phyloP scores from a whole-genome alignment of 1,140 invertebrate species.

The Zaprionus vittiger region DNA sequence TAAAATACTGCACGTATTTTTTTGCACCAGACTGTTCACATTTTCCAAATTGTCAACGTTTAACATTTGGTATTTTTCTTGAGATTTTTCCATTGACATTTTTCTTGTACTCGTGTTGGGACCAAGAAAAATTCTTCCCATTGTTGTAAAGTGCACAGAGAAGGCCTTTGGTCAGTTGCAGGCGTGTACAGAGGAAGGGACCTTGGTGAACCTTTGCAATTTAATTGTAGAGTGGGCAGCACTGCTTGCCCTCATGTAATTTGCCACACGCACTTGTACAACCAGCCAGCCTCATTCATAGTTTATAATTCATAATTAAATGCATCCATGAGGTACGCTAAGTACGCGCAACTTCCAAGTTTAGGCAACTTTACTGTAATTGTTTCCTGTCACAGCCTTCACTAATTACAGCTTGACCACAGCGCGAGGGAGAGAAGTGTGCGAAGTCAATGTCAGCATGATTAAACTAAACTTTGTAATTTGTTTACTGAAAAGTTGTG shows the following conservation, averaged over 20 bases:
- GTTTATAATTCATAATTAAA: slow-evolving; percentile 43
- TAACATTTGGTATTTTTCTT: slow-evolving; percentile 12
- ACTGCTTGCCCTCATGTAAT: slow-evolving; percentile 16
- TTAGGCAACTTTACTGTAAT: slow-evolving; percentile 32
- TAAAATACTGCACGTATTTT: slow-evolving; percentile 54
- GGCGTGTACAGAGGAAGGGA: background rate
- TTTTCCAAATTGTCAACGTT: slow-evolving; percentile 51
- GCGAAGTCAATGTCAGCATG: slow-evolving; percentile 14
- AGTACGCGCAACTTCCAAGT: slow-evolving; percentile 9
- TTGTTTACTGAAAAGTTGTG: background rate
- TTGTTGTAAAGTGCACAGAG: slow-evolving; percentile 28
- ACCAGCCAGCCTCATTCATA: slow-evolving; percentile 22
- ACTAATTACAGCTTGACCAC: slow-evolving; percentile 16
- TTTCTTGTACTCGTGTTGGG: background rate
- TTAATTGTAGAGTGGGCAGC: slow-evolving; percentile 13
- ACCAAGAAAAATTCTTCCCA: slow-evolving; percentile 26
- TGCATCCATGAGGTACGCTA: slow-evolving; percentile 9
- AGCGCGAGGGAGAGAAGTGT: slow-evolving; percentile 1
- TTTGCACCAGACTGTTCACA: background rate
- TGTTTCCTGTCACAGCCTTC: slow-evolving; percentile 56
- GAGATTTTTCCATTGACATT: background rate
- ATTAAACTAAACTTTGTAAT: background rate
- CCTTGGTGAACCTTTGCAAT: slow-evolving; percentile 28
- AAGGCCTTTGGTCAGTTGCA: background rate
- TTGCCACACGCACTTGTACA: slow-evolving; percentile 39